phyloP scores from a whole-genome alignment of 2,888 invertebrate genomes.

The Schrankia costaestrigalis region DNA sequence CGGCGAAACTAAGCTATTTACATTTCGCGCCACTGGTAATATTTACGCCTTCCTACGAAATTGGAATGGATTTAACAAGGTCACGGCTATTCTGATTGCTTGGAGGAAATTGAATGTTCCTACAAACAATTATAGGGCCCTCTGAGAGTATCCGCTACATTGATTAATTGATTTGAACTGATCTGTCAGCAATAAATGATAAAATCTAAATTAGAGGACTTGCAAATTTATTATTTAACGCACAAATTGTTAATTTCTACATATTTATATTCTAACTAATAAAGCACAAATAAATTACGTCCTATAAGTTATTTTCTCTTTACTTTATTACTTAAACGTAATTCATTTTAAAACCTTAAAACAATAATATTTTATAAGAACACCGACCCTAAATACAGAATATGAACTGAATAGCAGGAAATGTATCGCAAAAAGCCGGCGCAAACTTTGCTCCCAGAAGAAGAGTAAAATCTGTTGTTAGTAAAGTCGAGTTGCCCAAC shows the following conservation, averaged over 20 bases:
- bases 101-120: conserved; percentile 26
- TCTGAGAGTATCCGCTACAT: conserved; percentile 12
- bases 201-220: conserved; percentile 4
- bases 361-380: too few relatives aligned
- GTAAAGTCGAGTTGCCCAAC: conserved; percentile 12
- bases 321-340: too few relatives aligned
- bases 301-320: too few relatives aligned
- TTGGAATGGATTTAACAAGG: conserved; percentile 36
- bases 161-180: conserved; percentile 26
- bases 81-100: conserved; percentile 24
- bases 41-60: conserved; percentile 32
- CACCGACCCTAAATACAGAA: too few relatives aligned
- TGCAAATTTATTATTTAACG: too few relatives aligned
- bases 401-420: conserved; percentile 10
- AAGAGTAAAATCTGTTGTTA: conserved; percentile 11
- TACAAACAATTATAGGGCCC: conserved; percentile 22
- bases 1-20: conserved; percentile 32
- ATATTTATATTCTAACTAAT: too few relatives aligned
- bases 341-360: too few relatives aligned
- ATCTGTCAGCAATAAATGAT: conserved; percentile 12
- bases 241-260: too few relatives aligned
- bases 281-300: too few relatives aligned
- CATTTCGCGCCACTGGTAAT: conserved; percentile 28
- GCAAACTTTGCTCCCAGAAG: conserved; percentile 8
- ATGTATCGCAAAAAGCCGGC: conserved; percentile 5